These are phyloP conservation scores for Taurulus bubalis DNA, from an alignment of 2,113 vertebrate species.

Conservation along the genomic window DNA sequence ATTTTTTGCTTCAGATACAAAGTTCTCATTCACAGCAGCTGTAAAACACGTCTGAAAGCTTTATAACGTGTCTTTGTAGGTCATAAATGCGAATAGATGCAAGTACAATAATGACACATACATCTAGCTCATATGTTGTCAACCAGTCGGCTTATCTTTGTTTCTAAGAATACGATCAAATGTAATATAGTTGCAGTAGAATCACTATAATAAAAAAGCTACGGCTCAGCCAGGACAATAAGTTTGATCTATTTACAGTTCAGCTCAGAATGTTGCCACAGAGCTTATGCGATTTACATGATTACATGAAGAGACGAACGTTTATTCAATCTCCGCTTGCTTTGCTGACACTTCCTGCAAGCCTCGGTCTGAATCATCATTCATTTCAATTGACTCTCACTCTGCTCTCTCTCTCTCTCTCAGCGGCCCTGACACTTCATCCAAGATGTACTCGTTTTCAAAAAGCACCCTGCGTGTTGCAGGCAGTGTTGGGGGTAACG, in stretches of 20 bases:
- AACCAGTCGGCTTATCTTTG: not conserved
- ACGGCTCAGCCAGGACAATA: not conserved
- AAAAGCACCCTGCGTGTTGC: not conserved
- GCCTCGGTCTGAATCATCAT: not conserved
- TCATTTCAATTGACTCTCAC: not conserved
- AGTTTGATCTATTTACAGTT: not conserved
- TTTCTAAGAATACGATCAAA: not conserved
- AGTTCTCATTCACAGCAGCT: not conserved
- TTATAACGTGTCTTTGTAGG: not conserved
- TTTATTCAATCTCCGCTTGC: conserved; percentile 4
- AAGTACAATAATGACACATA: not conserved
- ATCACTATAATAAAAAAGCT: not conserved
- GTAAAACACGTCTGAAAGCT: not conserved
- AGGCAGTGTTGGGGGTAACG: too few relatives aligned
- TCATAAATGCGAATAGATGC: not conserved
- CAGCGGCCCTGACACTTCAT: not conserved
- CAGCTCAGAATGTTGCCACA: not conserved
- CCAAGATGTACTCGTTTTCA: not conserved
- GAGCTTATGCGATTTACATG: not conserved
- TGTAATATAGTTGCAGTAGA: not conserved
- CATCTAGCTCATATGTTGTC: not conserved
- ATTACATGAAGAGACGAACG: not conserved
- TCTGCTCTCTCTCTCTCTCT: conserved; percentile 1
- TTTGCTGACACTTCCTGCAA: not conserved
- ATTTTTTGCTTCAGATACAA: not conserved